Conservation (phyloP, 2,113 vertebrate genomes). For the Columba janthina region DNA sequence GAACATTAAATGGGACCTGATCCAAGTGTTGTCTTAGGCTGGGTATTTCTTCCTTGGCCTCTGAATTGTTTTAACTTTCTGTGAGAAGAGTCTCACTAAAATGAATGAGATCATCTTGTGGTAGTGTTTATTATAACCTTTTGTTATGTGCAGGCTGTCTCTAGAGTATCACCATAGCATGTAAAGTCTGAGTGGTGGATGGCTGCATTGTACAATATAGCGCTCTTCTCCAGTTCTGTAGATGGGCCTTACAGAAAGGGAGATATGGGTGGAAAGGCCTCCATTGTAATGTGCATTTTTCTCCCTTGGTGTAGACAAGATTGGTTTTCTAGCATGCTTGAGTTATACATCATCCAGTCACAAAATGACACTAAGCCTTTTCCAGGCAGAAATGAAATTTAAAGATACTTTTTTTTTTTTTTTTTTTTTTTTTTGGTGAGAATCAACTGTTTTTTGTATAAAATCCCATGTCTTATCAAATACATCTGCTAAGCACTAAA, state of each 20-base stretch:
- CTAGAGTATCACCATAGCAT: not conserved
- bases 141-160: not conserved
- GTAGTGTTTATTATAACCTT: not conserved
- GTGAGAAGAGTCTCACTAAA: not conserved
- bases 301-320: not conserved
- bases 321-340: not conserved
- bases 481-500: not conserved
- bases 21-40: not conserved
- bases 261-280: not conserved
- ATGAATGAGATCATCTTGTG: not conserved
- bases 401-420: not conserved
- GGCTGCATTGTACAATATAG: not conserved
- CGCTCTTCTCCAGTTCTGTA: not conserved
- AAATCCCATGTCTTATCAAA: not conserved
- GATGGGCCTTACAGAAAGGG: not conserved
- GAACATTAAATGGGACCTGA: not conserved
- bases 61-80: not conserved
- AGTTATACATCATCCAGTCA: not conserved
- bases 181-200: not conserved
- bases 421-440: not conserved
- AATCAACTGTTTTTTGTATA: not conserved
- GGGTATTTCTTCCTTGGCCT: not conserved
- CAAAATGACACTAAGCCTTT: not conserved
- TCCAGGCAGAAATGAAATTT: not conserved
- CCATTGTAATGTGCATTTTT: not conserved